Base-by-base conservation (phyloP, 2,113 vertebrate genomes). In the Petromus typicus region DNA sequence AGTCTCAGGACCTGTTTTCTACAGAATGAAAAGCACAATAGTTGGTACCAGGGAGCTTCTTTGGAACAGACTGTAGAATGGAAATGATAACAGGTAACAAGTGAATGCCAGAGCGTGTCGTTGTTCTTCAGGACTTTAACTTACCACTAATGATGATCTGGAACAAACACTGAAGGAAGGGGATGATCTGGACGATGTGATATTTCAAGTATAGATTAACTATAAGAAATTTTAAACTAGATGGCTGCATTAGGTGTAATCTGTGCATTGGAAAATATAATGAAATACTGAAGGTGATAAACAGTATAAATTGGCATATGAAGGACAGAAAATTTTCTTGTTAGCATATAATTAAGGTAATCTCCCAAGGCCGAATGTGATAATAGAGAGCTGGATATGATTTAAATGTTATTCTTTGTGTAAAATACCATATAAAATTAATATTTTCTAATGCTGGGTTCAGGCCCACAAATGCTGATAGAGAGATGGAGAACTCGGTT, bases 241-340 rank as follows among this genome's bases (percentile, higher is more conserved):
- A 80, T 69, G 40, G 6, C 64, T 87, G 25, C 43, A 23, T 54
- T 91, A 71, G 22, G n/a, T 32, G n/a, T 87, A 75, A 90, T 79
- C 23, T 63, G 48, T 94, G 37, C 23, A 80, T 16, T 80, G 34
- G 61, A 93, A 90, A 76, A 89, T 6, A 93, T 30, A 59, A 43
- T 54, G 34, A 81, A 93, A 89, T 10, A 5, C 37, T 93, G 34
- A 83, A 17, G 34, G 20, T 80, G n/a, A 90, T 87, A 92, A 90
- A 3, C n/a, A 48, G 54, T 45, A 51, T 67, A 91, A 91, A 32
- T 51, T 84, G 6, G 93, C 79, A 25, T 75, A 6, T 84, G 14
- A 87, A 93, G 67, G 16, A 40, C 12, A n/a, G 25, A 76, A 20
- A 48, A 2, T 84, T 75, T 79, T 18, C 17, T 92, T 95, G 43